These are phyloP conservation scores for Pithys albifrons DNA, from an alignment of 2,113 vertebrate genomes.

Conservation along the genomic window DNA sequence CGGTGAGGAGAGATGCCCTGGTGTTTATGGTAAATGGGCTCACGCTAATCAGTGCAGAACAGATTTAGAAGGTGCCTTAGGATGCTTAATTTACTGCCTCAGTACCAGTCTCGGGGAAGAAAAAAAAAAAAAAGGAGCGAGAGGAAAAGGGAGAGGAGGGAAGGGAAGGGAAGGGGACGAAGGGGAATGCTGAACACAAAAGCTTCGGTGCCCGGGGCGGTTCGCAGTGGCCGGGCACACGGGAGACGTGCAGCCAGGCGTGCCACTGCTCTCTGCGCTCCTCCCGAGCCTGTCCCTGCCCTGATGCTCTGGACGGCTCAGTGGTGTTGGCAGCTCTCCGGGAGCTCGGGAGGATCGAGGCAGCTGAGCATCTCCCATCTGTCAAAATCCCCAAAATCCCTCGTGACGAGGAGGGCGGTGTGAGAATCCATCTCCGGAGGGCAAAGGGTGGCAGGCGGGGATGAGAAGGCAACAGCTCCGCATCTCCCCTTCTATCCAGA, in stretches of 20 bases:
- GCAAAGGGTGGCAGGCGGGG: neutral
- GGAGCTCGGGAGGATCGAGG: neutral
- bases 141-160: neutral
- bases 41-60: slow-evolving; percentile 71
- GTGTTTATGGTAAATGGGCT: slow-evolving; percentile 60
- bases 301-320: neutral
- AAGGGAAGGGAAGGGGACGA: neutral
- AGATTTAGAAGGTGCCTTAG: slow-evolving; percentile 68
- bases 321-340: neutral
- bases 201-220: neutral
- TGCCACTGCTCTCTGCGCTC: neutral
- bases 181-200: slow-evolving; percentile 18
- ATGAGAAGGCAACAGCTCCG: neutral
- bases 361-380: neutral
- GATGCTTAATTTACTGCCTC: slow-evolving; percentile 69
- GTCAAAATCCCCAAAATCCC: neutral
- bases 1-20: slow-evolving; percentile 42
- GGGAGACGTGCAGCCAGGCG: slow-evolving; percentile 31
- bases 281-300: neutral
- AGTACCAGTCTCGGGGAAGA: neutral
- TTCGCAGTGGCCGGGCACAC: neutral
- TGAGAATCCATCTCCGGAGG: neutral
- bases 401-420: rapidly evolving
- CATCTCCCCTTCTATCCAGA: neutral
- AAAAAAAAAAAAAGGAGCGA: rapidly evolving